These are phyloP conservation scores for Eremobia ochroleuca DNA, from an alignment of 2,888 invertebrate species.

Conservation along the genomic window DNA sequence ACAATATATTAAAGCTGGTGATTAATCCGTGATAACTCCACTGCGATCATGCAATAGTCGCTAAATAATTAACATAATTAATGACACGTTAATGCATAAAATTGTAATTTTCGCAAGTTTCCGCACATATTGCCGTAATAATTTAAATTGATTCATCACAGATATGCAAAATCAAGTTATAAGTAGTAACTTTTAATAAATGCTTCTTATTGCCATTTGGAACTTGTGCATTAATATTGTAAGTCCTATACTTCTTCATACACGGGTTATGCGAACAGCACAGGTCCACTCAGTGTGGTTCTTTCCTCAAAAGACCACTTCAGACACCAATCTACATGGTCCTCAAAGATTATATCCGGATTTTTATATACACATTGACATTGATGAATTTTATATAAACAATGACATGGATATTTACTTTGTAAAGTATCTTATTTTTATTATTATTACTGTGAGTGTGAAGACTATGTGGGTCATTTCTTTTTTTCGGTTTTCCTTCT, in stretches of 20 bases:
- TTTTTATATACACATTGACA: no score
- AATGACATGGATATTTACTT: no score
- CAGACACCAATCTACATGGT: no score
- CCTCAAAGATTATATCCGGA: no score
- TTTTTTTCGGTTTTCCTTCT: no score
- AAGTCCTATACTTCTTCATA: background rate
- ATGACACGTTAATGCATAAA: conserved; percentile 32
- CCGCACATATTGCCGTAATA: conserved; percentile 35
- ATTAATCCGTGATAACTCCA: conserved; percentile 32
- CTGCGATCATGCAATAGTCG: conserved; percentile 33
- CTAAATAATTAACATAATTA: conserved; percentile 54
- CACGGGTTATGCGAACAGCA: no score
- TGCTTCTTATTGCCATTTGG: background rate
- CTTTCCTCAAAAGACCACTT: no score
- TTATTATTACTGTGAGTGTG: no score
- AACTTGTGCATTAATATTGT: background rate
- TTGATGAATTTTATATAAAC: no score
- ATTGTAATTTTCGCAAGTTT: conserved; percentile 41
- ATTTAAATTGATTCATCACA: conserved; percentile 28
- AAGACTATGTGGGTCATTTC: no score
- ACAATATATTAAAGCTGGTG: conserved; percentile 14
- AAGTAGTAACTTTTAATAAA: background rate
- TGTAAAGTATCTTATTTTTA: no score
- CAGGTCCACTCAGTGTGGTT: no score
- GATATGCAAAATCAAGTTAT: background rate